phyloP scores from a whole-genome alignment of 2,888 invertebrate species.

The Lepetodrilus schrolli region DNA sequence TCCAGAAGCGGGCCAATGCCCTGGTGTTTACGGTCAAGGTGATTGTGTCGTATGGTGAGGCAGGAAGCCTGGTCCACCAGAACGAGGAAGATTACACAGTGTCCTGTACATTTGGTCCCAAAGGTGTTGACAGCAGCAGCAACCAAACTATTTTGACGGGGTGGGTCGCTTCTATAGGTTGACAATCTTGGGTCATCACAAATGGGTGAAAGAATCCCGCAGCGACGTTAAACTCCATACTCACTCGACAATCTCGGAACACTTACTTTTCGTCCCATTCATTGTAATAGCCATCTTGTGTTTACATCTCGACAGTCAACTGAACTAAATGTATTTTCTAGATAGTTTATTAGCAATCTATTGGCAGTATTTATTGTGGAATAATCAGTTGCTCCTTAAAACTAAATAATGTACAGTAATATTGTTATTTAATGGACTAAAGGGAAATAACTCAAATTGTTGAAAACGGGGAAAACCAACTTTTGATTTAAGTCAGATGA shows the following conservation, averaged over 20 bases:
- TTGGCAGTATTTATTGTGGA: no score
- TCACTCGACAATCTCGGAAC: not conserved
- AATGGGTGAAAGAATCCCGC: no score
- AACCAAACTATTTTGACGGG: not conserved
- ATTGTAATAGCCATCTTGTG: not conserved
- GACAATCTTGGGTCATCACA: no score
- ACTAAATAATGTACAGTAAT: no score
- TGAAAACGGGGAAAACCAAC: no score
- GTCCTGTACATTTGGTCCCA: not conserved
- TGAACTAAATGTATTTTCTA: no score
- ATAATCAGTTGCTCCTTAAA: no score
- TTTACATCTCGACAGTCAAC: no score
- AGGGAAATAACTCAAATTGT: no score
- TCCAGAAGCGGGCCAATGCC: not conserved
- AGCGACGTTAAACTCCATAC: not conserved
- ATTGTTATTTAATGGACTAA: no score
- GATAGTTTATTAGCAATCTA: no score
- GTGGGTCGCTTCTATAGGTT: not conserved
- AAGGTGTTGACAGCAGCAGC: not conserved
- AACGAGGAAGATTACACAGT: not conserved
- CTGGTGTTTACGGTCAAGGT: not conserved
- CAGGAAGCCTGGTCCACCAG: not conserved
- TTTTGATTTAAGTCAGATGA: no score
- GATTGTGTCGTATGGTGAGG: conserved; percentile 3
- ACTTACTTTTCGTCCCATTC: not conserved